A percentile compares a stretch with the other conserved stretches of the same genome.
Conservation (phyloP, 2,797 vertebrate species). For the Enoplosus armatus region DNA sequence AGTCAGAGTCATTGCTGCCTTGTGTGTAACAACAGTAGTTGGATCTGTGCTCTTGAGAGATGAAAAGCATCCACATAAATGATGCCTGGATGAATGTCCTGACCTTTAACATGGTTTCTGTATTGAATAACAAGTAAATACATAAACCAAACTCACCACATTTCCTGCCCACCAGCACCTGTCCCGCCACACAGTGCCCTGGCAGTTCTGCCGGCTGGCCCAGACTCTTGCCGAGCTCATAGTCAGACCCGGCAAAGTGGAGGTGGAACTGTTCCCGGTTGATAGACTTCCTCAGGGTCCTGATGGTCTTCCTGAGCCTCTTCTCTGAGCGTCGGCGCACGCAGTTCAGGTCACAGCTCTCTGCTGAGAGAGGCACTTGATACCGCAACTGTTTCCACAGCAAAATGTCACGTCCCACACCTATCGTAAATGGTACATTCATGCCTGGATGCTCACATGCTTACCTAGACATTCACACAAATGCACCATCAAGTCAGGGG, state of each 20-base stretch:
- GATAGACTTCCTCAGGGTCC: conserved; percentile 94
- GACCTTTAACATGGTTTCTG: conserved; percentile 1
- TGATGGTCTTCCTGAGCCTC: conserved; percentile 93
- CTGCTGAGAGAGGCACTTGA: conserved; percentile 85
- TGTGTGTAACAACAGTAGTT: conserved; percentile 30
- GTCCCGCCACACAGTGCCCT: conserved; percentile 89
- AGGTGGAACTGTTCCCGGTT: conserved; percentile 94
- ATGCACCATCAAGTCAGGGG: conserved; percentile 7
- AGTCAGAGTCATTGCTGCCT: conserved; percentile 30
- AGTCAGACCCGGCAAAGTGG: conserved; percentile 89
- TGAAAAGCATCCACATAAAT: conserved; percentile 16
- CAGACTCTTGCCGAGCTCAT: conserved; percentile 87
- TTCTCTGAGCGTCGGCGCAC: conserved; percentile 92
- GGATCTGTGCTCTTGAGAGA: not conserved
- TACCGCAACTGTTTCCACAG: conserved; percentile 72
- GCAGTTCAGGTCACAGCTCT: conserved; percentile 92
- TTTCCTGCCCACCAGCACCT: conserved; percentile 87
- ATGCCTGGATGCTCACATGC: conserved; percentile 53
- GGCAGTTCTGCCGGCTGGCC: conserved; percentile 77
- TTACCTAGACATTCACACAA: conserved; percentile 20
- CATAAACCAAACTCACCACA: conserved; percentile 89
- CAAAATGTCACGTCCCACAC: conserved; percentile 10
- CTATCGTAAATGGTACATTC: conserved; percentile 4
- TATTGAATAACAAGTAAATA: not conserved
- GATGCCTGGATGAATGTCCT: conserved; percentile 4